Percentiles rank a stretch among this genome's conserved stretches.
Evolutionary conservation across 2,113 vertebrate species (phyloP).

Genomic region (Mugil cephalus): DNA sequence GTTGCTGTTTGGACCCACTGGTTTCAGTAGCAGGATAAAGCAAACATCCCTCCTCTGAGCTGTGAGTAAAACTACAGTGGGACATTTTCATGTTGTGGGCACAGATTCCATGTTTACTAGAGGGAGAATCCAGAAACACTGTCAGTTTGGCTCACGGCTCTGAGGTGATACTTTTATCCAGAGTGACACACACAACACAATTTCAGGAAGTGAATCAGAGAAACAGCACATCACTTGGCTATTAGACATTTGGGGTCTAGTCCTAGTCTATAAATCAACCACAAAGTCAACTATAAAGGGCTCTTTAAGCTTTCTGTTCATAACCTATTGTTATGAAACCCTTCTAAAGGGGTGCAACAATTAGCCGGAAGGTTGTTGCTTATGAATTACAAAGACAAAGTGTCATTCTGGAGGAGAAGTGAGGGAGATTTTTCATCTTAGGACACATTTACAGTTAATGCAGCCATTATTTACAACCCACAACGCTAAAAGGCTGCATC

Average conservation of each 20-base stretch:
- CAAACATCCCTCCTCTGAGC: not conserved
- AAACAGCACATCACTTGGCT: too few relatives aligned
- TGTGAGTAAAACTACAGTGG: conserved; percentile 38
- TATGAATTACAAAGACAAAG: not conserved
- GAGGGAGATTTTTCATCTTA: too few relatives aligned
- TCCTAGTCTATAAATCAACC: too few relatives aligned
- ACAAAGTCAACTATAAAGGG: too few relatives aligned
- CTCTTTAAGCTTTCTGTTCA: not conserved
- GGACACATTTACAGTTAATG: too few relatives aligned
- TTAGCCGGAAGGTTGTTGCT: not conserved
- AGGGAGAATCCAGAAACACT: not conserved
- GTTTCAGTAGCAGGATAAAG: conserved; percentile 63
- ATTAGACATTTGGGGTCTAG: too few relatives aligned
- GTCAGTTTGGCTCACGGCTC: not conserved
- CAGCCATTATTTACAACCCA: too few relatives aligned
- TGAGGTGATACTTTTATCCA: not conserved
- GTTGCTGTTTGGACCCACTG: conserved; percentile 51
- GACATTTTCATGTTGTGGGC: conserved; percentile 36
- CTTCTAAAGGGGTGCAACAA: not conserved
- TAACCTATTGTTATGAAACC: not conserved
- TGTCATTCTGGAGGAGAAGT: not conserved
- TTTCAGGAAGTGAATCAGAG: not conserved
- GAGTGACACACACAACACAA: not conserved
- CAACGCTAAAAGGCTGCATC: too few relatives aligned
- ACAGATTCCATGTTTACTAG: conserved; percentile 11